Percentiles rank a stretch among this genome's conserved stretches.
phyloP scores from a whole-genome alignment of 1,140 invertebrate genomes.

The Drosophila bifasciata region DNA sequence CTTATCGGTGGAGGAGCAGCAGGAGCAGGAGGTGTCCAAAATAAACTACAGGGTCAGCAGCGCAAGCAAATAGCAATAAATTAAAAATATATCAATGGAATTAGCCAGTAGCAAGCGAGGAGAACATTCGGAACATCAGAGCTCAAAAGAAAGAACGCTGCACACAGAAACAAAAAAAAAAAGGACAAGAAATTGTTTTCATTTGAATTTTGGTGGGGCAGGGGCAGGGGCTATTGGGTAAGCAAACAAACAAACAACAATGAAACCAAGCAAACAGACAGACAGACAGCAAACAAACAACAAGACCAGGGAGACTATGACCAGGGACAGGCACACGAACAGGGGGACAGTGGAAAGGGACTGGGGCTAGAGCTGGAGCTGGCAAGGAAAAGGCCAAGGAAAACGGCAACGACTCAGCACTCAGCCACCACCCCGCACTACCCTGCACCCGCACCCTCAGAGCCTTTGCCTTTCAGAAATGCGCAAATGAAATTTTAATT shows the following conservation, averaged over 20 bases:
- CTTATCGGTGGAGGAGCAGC: conserved; percentile 15
- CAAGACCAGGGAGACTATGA: conserved; percentile 5
- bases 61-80: conserved; percentile 71
- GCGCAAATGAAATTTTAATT: conserved; percentile 76
- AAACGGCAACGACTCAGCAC: conserved; percentile 8
- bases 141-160: conserved; percentile 11
- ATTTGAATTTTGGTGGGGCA: conserved; percentile 29
- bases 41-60: conserved; percentile 69
- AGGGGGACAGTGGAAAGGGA: conserved; percentile 14
- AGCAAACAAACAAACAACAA: conserved; percentile 73
- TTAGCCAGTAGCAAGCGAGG: conserved; percentile 33
- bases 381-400: not conserved
- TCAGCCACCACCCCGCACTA: not conserved
- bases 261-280: conserved; percentile 73
- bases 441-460: not conserved
- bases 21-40: conserved; percentile 23
- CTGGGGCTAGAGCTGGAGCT: not conserved
- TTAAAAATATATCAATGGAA: conserved; percentile 77
- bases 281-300: conserved; percentile 66
- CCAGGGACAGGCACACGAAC: conserved; percentile 7
- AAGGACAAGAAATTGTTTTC: conserved; percentile 69
- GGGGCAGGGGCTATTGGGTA: conserved; percentile 42
- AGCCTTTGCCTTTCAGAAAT: conserved; percentile 1
- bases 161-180: conserved; percentile 14
- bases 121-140: conserved; percentile 9